These are phyloP conservation scores for Creontiades dilutus DNA, from an alignment of 2,888 invertebrate species.

Conservation along the genomic window DNA sequence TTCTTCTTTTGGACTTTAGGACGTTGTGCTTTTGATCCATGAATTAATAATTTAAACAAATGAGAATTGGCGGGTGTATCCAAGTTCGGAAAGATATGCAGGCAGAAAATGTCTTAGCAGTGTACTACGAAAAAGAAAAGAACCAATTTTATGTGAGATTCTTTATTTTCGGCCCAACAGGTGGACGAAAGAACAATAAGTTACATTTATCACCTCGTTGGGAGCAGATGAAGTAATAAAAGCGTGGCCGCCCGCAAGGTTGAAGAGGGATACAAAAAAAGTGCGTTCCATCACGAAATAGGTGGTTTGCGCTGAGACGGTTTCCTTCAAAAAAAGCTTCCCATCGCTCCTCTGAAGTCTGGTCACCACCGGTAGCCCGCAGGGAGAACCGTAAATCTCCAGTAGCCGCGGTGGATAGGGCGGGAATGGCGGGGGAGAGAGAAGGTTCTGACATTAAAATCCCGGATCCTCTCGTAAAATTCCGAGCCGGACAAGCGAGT, in stretches of 20 bases:
- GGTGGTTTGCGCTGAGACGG: conserved; percentile 3
- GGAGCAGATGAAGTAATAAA: conserved; percentile 30
- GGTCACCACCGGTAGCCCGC: not conserved
- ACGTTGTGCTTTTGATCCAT: no score
- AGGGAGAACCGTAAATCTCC: conserved; percentile 17
- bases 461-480: conserved; percentile 49
- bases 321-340: not conserved
- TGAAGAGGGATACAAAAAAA: not conserved
- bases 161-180: not conserved
- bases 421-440: no score
- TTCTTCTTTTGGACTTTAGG: no score
- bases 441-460: conserved; percentile 9
- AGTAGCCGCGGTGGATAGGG: not conserved
- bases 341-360: not conserved
- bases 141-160: not conserved
- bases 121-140: no score
- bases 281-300: not conserved
- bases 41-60: no score
- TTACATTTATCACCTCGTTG: not conserved
- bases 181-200: not conserved
- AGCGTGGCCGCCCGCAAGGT: not conserved
- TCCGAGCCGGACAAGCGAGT: conserved; percentile 29
- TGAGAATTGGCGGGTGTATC: no score
- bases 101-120: no score
- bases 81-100: no score